Evolutionary conservation across 2,888 invertebrate species (phyloP), one percentile per base, ranked within the genome.

Genomic region (Eristalis pertinax): DNA sequence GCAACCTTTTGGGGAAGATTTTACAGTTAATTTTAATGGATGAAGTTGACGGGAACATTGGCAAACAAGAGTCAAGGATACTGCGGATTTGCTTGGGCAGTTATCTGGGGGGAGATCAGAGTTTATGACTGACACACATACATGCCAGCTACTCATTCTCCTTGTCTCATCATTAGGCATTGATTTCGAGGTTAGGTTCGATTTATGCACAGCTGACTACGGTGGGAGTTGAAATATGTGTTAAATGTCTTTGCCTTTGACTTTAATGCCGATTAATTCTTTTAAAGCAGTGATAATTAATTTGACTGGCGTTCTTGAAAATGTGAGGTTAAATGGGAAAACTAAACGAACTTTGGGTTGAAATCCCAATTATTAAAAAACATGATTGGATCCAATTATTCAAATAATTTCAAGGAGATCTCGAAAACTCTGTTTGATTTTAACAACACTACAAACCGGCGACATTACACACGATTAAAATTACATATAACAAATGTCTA

Each of bases 1-100:
- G 19, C 19, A 50, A 19, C 7, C 43, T 19, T 26, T 26, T 67
- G 13, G 2, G 24, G 32, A 29, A 69, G 56, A 69, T 29, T 22
- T 69, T 35, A 58, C 56, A 35, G 69, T 58, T 56, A 32, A 35
- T 15, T 69, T 69, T 35, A 69, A 29, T 68, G 56, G 29, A 35
- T 22, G 13, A 65, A 35, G 19, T n/a, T 50, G n/a, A 3, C n/a
- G 50, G 19, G 50, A 50, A 50, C 19, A 8, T 8, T 19, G 19
- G 19, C n/a, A 19, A 19, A 50, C 50, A 19, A 50, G 19, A 50
- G 50, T 50, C 50, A 50, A 50, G 50, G 50, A 50, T 50, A 19
- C 50, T 50, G 50, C 50, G 50, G 50, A 50, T 50, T 19, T 50
- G 50, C 19, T 8, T 8, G 50, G 19, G 19, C 50, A 43, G 19